A percentile compares a stretch with the other conserved stretches of the same genome.
These are phyloP conservation scores for Drosophila teissieri DNA, from an alignment of 1,140 invertebrate genomes.

Conservation along the genomic window DNA sequence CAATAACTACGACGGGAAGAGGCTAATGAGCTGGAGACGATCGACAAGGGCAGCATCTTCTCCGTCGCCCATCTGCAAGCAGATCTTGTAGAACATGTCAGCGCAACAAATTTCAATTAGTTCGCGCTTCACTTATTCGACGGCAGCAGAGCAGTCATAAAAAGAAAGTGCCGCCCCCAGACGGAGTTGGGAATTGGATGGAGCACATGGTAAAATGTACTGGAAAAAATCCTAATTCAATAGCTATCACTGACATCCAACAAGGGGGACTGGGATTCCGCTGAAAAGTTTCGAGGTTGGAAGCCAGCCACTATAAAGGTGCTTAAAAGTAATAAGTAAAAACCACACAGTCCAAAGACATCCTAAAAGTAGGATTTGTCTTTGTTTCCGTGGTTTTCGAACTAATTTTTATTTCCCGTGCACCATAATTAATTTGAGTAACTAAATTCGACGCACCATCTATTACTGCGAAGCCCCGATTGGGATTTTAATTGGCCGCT, in stretches of 20 bases:
- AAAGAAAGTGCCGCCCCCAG: constrained; percentile 71
- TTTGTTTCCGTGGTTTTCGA: too few species aligned
- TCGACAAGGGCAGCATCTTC: constrained; percentile 56
- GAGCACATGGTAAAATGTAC: constrained; percentile 16
- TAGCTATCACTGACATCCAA: rapidly evolving
- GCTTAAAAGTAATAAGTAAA: not conserved
- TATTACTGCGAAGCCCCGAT: constrained; percentile 52
- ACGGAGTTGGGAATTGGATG: constrained; percentile 28
- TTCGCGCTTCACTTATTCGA: constrained; percentile 80
- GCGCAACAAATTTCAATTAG: constrained; percentile 84
- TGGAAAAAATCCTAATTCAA: not conserved
- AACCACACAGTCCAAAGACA: not conserved
- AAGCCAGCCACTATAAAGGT: not conserved
- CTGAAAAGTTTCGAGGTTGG: too few species aligned
- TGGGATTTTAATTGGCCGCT: constrained; percentile 67
- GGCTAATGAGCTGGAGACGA: constrained; percentile 74
- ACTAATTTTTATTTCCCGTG: not conserved
- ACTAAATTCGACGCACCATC: constrained; percentile 32
- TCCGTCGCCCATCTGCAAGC: constrained; percentile 39
- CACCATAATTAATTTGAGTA: constrained; percentile 71
- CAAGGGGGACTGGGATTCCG: too few species aligned
- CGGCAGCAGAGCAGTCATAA: constrained; percentile 62
- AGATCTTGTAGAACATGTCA: constrained; percentile 74
- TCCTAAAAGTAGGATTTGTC: too few species aligned
- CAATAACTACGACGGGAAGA: constrained; percentile 72